Evolutionary conservation across 2,888 invertebrate species (phyloP).

Genomic region (Limnephilus rhombicus): DNA sequence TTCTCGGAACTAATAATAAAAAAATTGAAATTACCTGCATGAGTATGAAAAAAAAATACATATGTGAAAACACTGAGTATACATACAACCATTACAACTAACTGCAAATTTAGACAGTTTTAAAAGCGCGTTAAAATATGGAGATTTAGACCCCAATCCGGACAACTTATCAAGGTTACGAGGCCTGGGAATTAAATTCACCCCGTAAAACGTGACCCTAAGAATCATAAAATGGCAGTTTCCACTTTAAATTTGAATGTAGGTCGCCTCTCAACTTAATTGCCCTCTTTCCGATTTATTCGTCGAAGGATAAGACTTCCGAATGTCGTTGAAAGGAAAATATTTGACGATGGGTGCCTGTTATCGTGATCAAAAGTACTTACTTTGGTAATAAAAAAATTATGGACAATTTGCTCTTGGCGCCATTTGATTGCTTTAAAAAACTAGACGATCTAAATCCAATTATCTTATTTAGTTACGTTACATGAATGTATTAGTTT

Average conservation of each 20-base stretch:
- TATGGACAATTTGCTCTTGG: background rate
- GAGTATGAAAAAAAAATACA: too few relatives aligned
- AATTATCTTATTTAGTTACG: background rate
- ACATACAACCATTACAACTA: background rate
- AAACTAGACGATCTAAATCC: background rate
- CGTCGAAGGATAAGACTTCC: background rate
- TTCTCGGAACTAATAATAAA: too few relatives aligned
- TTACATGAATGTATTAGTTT: background rate
- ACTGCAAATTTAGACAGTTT: background rate
- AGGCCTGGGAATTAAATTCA: background rate
- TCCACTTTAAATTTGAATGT: background rate
- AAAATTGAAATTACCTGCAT: too few relatives aligned
- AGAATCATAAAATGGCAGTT: background rate
- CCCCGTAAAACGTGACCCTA: background rate
- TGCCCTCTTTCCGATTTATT: background rate
- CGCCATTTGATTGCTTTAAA: background rate
- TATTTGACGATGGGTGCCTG: slow-evolving; percentile 1
- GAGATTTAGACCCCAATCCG: background rate
- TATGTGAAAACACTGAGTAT: too few relatives aligned
- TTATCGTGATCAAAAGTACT: background rate
- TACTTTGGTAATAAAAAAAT: background rate
- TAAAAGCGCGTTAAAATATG: background rate
- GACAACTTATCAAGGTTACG: background rate
- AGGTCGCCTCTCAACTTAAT: background rate
- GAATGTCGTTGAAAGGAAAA: background rate